Percentiles rank a stretch among this genome's conserved stretches.
Conservation (phyloP, 1,140 invertebrate genomes). For the Eulimnadia texana region DNA sequence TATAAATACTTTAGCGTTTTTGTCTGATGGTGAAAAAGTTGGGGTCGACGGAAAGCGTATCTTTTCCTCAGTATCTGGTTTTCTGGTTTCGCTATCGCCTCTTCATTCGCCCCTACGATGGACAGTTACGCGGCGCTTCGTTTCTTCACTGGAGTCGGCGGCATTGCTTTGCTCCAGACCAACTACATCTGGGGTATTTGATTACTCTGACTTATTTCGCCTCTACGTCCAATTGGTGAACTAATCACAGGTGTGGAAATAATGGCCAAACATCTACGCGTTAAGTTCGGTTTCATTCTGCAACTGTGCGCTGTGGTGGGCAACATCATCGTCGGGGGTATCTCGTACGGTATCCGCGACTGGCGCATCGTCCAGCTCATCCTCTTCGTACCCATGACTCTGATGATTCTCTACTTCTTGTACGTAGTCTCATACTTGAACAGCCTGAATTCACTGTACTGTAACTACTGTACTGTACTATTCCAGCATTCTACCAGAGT, state of each 20-base stretch:
- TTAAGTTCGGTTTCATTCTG: neutral
- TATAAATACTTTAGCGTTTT: too few species aligned
- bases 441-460: too few species aligned
- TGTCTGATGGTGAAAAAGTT: too few species aligned
- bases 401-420: constrained; percentile 26
- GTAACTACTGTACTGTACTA: neutral
- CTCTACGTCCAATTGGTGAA: neutral
- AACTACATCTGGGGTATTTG: neutral
- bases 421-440: constrained; percentile 19
- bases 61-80: constrained; percentile 8
- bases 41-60: constrained; percentile 6
- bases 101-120: constrained; percentile 5
- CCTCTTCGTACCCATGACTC: constrained; percentile 20
- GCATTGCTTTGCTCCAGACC: constrained; percentile 6
- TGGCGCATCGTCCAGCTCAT: constrained; percentile 25
- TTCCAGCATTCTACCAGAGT: constrained; percentile 28
- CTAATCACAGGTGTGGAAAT: constrained; percentile 10
- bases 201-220: neutral
- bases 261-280: neutral
- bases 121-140: constrained; percentile 1
- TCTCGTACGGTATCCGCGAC: constrained; percentile 17
- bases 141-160: neutral
- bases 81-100: constrained; percentile 3
- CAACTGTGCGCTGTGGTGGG: constrained; percentile 1
- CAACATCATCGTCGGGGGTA: neutral